Base-by-base conservation (phyloP, 1,140 invertebrate species). In the Schmidtea mediterranea region DNA sequence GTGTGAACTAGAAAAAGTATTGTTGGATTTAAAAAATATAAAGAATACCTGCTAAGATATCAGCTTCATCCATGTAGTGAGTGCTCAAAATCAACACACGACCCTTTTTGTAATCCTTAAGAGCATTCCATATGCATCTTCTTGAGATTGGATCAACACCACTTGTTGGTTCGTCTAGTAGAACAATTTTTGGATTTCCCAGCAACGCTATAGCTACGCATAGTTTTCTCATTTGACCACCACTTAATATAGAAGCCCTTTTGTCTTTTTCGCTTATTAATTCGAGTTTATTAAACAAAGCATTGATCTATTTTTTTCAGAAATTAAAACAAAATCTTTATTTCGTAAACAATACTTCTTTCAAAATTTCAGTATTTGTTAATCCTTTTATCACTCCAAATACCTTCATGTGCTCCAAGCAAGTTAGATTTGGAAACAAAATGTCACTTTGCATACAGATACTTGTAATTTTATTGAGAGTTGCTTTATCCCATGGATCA, bases 401-500 rank as follows among this genome's bases (percentile, higher is more conserved):
- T 63, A 89, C 86, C 49, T 76, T 68, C 9, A 94, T 69, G 65
- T 92, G 86, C 64, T 95, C 80, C 22, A 71, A 67, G 0, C 90
- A 83, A 15, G 78, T 89, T 40, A 92, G 68, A 54, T 80, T 76
- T 48, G 82, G 76, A 61, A 92, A 89, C 1, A 94, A 70, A 51
- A 92, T 77, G 63, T 94, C 82, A 60, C 90, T 81, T 62, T 95
- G 89, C 9, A 86, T 86, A 65, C 87, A 95, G 5, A 84, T 67
- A 1, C 84, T 83, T 0, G 86, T 63, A 50, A 74, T 76, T 32
- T 69, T 62, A 16, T 79, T 69, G 1, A 79, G 76, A 13, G 55
- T 53, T 3, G 62, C 55, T 36, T 69, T 65, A 47, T 69, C 56
- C 9, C 53, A 69, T 36, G 61, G 56, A 36, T 79, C 72, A 32